These are phyloP conservation scores for Poeciliopsis gracilis DNA, from an alignment of 2,797 vertebrate species.

Conservation along the genomic window DNA sequence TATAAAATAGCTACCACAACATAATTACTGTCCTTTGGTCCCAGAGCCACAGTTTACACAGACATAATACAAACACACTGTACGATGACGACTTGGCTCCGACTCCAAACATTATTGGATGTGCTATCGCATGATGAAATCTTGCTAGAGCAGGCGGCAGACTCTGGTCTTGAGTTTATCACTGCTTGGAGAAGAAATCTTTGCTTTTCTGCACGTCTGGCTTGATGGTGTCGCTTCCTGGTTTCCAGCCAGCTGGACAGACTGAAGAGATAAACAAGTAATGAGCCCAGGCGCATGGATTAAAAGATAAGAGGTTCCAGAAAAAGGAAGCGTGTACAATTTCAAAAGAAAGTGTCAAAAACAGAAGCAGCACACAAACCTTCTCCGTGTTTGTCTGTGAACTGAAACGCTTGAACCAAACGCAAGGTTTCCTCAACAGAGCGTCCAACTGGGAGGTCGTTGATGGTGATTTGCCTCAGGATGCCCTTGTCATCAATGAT, in stretches of 20 bases:
- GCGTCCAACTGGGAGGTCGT: slow-evolving; percentile 96
- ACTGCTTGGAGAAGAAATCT: slow-evolving; percentile 97
- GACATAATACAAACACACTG: slow-evolving; percentile 29
- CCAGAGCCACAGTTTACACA: slow-evolving; percentile 32
- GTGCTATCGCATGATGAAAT: slow-evolving; percentile 49
- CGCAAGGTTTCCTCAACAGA: slow-evolving; percentile 94
- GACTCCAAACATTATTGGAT: slow-evolving; percentile 48
- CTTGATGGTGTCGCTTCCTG: slow-evolving; percentile 98
- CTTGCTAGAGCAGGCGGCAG: slow-evolving; percentile 70
- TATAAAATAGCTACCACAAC: slow-evolving; percentile 12
- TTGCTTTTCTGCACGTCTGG: slow-evolving; percentile 95
- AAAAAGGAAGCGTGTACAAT: not conserved
- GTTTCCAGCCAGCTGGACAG: slow-evolving; percentile 98
- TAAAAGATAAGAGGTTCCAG: slow-evolving; percentile 24
- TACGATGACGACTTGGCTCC: slow-evolving; percentile 22
- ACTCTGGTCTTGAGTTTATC: slow-evolving; percentile 72
- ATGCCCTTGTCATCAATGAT: slow-evolving; percentile 95
- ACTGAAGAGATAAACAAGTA: slow-evolving; percentile 80
- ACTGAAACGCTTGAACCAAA: slow-evolving; percentile 98
- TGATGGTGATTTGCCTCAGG: slow-evolving; percentile 97
- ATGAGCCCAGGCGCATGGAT: slow-evolving; percentile 53
- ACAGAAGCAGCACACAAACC: slow-evolving; percentile 73
- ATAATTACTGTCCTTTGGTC: slow-evolving; percentile 37
- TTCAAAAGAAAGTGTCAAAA: not conserved
- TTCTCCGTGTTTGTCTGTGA: slow-evolving; percentile 97